These are phyloP conservation scores for Caenorhabditis macrosperma DNA, from an alignment of 2,888 invertebrate genomes.

Conservation along the genomic window DNA sequence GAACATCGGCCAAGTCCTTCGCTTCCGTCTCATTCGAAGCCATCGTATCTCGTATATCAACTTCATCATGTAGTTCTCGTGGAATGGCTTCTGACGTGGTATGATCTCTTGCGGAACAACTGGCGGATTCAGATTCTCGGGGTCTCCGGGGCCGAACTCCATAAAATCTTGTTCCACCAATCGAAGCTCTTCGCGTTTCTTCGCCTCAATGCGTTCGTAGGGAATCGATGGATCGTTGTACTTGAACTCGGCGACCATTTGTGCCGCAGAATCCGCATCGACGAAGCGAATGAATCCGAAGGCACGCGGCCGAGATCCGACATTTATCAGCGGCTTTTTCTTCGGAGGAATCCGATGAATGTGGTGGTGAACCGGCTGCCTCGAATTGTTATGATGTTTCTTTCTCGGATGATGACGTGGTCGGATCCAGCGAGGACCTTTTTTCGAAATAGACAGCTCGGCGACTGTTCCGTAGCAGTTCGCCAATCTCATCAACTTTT, in stretches of 20 bases:
- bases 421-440: slow-evolving; percentile 9
- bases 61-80: slow-evolving; percentile 13
- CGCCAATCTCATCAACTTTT: slow-evolving; percentile 30
- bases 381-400: background rate
- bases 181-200: background rate
- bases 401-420: slow-evolving; percentile 7
- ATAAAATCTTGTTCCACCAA: slow-evolving; percentile 3
- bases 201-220: slow-evolving; percentile 3
- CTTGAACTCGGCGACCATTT: slow-evolving; percentile 29
- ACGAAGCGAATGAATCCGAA: slow-evolving; percentile 56
- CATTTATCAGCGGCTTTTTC: slow-evolving; percentile 32
- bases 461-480: slow-evolving; percentile 43
- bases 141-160: slow-evolving; percentile 13
- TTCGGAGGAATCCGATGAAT: slow-evolving; percentile 2
- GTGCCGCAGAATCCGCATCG: slow-evolving; percentile 24
- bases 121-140: slow-evolving; percentile 1
- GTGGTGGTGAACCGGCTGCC: background rate
- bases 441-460: slow-evolving; percentile 4
- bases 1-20: slow-evolving; percentile 25
- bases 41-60: slow-evolving; percentile 35
- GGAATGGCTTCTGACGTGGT: background rate
- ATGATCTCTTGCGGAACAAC: slow-evolving; percentile 11
- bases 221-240: slow-evolving; percentile 46
- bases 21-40: slow-evolving; percentile 15
- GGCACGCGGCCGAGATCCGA: slow-evolving; percentile 33